Evolutionary conservation across 2,888 invertebrate genomes (phyloP).

Genomic region (Salticus scenicus): DNA sequence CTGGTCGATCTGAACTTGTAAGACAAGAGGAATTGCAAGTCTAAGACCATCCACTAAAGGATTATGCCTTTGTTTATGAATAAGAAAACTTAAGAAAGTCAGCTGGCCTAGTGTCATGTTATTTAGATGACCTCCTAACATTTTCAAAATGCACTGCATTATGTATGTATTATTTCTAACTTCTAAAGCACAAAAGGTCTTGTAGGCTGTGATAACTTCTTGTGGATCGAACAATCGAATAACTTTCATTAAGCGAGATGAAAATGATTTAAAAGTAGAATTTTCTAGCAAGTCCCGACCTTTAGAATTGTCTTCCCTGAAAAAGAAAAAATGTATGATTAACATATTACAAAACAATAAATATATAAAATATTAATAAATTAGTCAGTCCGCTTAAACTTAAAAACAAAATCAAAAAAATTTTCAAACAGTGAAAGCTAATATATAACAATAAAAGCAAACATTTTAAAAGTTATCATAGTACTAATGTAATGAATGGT

Average conservation of each 20-base stretch:
- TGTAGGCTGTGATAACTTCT: slow-evolving; percentile 48
- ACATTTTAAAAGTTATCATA: too few species aligned
- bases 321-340: not conserved
- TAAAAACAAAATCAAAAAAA: too few species aligned
- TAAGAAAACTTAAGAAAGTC: slow-evolving; percentile 80
- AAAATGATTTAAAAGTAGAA: slow-evolving; percentile 44
- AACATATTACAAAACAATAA: not conserved
- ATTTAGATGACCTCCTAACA: slow-evolving; percentile 81
- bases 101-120: slow-evolving; percentile 80
- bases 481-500: too few species aligned
- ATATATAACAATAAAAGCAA: too few species aligned
- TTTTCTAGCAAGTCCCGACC: slow-evolving; percentile 11
- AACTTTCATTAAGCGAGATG: slow-evolving; percentile 51
- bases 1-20: slow-evolving; percentile 80
- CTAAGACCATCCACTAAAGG: slow-evolving; percentile 81
- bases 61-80: slow-evolving; percentile 78
- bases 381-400: too few species aligned
- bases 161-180: slow-evolving; percentile 74
- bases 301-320: not conserved
- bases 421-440: too few species aligned
- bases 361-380: not conserved
- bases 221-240: slow-evolving; percentile 55
- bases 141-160: slow-evolving; percentile 81
- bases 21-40: slow-evolving; percentile 82
- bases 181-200: slow-evolving; percentile 19